Percentiles rank a stretch among this genome's conserved stretches.
These are phyloP conservation scores for Heliangelus exortis DNA, from an alignment of 2,797 vertebrate species.

Conservation along the genomic window DNA sequence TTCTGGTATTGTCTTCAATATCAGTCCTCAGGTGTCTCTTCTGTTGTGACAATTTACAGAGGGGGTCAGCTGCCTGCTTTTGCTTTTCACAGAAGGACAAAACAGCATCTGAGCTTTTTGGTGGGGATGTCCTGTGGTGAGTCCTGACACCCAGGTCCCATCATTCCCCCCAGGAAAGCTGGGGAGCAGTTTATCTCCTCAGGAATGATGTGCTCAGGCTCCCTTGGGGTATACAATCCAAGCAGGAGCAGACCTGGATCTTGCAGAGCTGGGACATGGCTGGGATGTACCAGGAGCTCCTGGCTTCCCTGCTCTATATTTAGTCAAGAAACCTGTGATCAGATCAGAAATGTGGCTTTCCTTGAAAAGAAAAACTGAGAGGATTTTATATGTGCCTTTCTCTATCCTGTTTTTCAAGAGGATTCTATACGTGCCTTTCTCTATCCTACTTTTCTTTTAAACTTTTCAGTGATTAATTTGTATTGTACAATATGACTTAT, in stretches of 20 bases:
- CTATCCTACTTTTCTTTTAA: neutral
- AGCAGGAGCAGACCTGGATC: fast-evolving
- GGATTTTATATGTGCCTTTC: neutral
- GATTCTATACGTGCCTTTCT: neutral
- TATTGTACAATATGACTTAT: neutral
- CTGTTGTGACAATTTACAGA: neutral
- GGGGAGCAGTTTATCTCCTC: neutral
- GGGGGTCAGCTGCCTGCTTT: neutral
- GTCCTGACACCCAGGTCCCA: neutral
- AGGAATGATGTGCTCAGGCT: neutral
- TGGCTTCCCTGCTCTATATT: neutral
- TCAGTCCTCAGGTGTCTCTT: neutral
- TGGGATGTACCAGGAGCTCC: neutral
- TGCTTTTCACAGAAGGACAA: neutral
- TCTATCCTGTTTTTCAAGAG: neutral
- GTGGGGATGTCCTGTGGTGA: neutral
- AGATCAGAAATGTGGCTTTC: neutral
- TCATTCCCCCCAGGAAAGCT: neutral
- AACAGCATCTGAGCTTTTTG: neutral
- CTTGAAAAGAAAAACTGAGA: neutral
- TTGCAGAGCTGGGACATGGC: neutral
- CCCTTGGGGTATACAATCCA: neutral
- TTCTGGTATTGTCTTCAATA: neutral
- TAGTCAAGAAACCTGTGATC: neutral
- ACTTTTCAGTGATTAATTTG: conserved; percentile 28